phyloP scores from a whole-genome alignment of 2,113 vertebrate genomes.

The Nothocercus julius region DNA sequence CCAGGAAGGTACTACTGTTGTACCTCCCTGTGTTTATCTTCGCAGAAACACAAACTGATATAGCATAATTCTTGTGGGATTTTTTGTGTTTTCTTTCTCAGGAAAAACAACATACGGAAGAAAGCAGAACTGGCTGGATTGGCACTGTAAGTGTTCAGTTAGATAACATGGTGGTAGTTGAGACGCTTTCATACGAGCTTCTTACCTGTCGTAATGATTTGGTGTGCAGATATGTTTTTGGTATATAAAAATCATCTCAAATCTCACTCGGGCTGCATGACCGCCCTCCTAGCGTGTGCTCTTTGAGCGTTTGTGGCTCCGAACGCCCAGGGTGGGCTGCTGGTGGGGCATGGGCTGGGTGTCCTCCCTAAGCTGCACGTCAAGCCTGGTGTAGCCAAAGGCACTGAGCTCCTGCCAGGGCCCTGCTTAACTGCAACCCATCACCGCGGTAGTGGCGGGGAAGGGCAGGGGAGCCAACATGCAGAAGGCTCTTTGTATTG shows the following conservation, averaged over 20 bases:
- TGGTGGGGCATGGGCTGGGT: neutral
- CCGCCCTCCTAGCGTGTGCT: rapidly evolving
- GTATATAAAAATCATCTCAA: neutral
- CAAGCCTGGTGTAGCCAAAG: neutral
- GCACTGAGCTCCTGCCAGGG: neutral
- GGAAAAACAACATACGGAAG: constrained; percentile 74
- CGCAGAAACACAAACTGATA: neutral
- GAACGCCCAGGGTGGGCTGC: neutral
- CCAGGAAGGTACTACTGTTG: neutral
- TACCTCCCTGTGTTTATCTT: neutral
- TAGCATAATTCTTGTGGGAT: neutral
- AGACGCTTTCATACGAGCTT: neutral
- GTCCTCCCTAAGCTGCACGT: neutral
- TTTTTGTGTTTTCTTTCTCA: constrained; percentile 49
- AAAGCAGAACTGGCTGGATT: constrained; percentile 90
- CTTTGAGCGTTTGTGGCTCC: neutral
- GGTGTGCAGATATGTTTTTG: neutral
- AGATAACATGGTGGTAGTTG: neutral
- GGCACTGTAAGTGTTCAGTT: constrained; percentile 87
- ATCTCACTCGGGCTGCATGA: rapidly evolving
- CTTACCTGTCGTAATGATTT: neutral
- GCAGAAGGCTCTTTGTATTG: neutral
- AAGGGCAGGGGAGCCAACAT: neutral
- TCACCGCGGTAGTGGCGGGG: neutral
- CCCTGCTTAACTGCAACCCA: neutral